Evolutionary conservation across 1,140 invertebrate genomes (phyloP).

Genomic region (Drosophila ananassae): DNA sequence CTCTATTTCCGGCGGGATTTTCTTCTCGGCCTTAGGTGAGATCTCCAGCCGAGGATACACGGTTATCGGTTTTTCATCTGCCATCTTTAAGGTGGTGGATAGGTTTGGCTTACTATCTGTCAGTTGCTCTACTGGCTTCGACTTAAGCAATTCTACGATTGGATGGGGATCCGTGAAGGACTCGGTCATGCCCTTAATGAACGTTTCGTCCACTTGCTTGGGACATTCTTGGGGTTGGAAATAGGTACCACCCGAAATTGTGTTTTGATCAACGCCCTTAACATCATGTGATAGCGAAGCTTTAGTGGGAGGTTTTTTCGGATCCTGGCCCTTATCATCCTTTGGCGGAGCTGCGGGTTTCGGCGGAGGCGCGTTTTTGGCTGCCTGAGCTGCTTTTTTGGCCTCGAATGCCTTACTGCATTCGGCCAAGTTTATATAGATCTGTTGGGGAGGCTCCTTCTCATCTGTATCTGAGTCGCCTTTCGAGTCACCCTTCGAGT

Average conservation of each 20-base stretch:
- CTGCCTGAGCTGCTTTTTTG: neutral
- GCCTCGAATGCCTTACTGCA: constrained; percentile 4
- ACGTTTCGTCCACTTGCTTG: neutral
- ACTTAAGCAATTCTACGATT: constrained; percentile 5
- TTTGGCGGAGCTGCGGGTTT: neutral
- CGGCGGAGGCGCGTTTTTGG: neutral
- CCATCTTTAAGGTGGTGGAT: neutral
- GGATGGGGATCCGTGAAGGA: constrained; percentile 20
- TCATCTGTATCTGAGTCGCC: too few relatives aligned
- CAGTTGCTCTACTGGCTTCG: neutral
- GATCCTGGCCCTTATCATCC: constrained; percentile 7
- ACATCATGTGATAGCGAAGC: constrained; percentile 4
- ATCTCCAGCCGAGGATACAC: constrained; percentile 27
- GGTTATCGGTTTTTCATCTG: neutral
- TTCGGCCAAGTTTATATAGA: constrained; percentile 3
- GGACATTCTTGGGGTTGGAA: neutral
- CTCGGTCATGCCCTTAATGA: neutral
- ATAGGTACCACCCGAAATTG: neutral
- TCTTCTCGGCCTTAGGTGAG: neutral
- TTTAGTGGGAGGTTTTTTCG: neutral
- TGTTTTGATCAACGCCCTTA: neutral
- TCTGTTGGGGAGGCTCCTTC: neutral
- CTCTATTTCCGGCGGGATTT: neutral
- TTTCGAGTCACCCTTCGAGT: too few relatives aligned
- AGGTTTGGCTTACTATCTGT: neutral